Percentiles rank a stretch among this genome's conserved stretches.
Conservation (phyloP, 2,113 vertebrate genomes). For the Crotalus tigris region DNA sequence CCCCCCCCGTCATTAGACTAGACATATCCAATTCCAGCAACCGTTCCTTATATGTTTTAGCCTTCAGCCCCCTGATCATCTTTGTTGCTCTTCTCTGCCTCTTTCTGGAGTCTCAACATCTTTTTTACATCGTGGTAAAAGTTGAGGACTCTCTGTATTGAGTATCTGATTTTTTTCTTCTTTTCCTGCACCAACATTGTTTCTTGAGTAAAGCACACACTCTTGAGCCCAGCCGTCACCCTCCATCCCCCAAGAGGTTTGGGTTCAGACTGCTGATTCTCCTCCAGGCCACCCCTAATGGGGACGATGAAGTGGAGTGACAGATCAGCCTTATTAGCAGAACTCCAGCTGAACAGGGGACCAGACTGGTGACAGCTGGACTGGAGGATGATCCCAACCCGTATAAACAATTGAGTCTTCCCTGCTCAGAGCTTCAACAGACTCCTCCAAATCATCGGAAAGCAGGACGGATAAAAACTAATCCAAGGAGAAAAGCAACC, state of each 20-base stretch:
- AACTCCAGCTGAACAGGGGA: background rate
- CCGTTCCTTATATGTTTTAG: too few species aligned
- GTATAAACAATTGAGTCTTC: background rate
- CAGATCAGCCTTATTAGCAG: background rate
- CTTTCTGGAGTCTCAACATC: too few species aligned
- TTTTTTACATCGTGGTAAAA: too few species aligned
- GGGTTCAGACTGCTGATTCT: background rate
- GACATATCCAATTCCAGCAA: too few species aligned
- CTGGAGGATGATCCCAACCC: background rate
- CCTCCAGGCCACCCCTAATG: background rate
- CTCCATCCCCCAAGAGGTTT: background rate
- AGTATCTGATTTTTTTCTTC: background rate
- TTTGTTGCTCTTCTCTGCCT: too few species aligned
- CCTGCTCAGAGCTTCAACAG: background rate
- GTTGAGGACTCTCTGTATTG: background rate
- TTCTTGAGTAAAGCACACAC: background rate
- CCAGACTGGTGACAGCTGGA: background rate
- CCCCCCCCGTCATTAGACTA: too few species aligned
- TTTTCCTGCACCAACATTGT: background rate
- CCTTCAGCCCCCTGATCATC: too few species aligned
- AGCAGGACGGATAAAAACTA: too few species aligned
- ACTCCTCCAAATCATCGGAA: background rate
- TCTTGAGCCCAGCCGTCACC: background rate
- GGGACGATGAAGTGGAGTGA: background rate
- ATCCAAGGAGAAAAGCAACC: too few species aligned